Evolutionary conservation across 2,888 invertebrate genomes (phyloP), one percentile per base, ranked within the genome.

Genomic region (Apamea epomidion): DNA sequence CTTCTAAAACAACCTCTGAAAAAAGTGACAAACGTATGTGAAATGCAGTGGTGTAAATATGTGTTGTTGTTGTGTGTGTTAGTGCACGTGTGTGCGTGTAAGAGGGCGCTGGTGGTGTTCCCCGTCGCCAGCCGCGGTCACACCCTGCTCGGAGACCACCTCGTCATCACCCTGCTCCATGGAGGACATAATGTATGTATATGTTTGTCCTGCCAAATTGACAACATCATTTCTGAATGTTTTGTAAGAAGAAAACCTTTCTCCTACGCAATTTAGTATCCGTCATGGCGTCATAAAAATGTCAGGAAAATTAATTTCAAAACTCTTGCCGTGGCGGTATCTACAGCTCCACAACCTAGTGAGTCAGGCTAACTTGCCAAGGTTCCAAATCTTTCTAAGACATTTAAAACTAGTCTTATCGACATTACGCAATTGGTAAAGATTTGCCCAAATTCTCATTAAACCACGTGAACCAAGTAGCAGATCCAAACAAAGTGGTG

Each of bases 151-250:
- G 94, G 93, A 12, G 93, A 93, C 67, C 93, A 93, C 10, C 60
- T 94, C 0, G 93, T 93, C 7, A 88, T 78, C 29, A 91, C 88
- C 45, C 79, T 95, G 58, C 79, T 93, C 14, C 85, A 90, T 21
- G 94, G 89, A 51, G 94, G 94, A 6, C 93, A 94, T 82, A 90
- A 94, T 91, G 95, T 95, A 90, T 32, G 58, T 37, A 48, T 21
- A 48, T 48, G 10, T 62, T 32, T 25, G 18, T 62, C 21, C 18
- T 21, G 1, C 10, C 18, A 73, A n/a, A 73, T 42, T 51, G 8
- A 72, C 12, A n/a, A 18, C 1, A 51, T 51, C 1, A 21, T 42
- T 71, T 51, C 18, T 72, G 21, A 42, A 21, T 37, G 1, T 51
- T 51, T 51, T 29, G 6, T 25, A 51, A 16, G 32, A 37, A 18